Evolutionary conservation across 1,140 invertebrate genomes (phyloP).

Genomic region (Drosophila yakuba): DNA sequence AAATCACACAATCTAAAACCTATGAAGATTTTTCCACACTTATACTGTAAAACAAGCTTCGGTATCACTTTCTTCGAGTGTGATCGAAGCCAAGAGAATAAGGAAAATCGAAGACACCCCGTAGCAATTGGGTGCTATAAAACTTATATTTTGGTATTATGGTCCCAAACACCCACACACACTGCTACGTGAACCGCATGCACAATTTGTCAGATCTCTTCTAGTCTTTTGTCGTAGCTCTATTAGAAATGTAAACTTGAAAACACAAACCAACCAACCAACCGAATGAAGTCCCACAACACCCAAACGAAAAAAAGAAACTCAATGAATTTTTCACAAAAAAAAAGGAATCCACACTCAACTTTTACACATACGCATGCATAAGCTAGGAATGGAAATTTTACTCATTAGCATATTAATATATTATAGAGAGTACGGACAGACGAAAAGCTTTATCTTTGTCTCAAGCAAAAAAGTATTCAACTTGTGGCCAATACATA

Average conservation of each 20-base stretch:
- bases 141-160: slow-evolving; percentile 63
- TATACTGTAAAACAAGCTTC: too few species aligned
- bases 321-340: slow-evolving; percentile 66
- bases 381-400: slow-evolving; percentile 41
- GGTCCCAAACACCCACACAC: slow-evolving; percentile 17
- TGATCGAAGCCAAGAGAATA: not conserved
- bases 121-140: slow-evolving; percentile 44
- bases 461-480: slow-evolving; percentile 40
- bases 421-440: slow-evolving; percentile 36
- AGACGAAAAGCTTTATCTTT: slow-evolving; percentile 68
- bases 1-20: too few species aligned
- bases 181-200: slow-evolving; percentile 72
- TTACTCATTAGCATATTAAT: slow-evolving; percentile 51
- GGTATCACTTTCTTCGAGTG: not conserved
- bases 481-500: slow-evolving; percentile 32
- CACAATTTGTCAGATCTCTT: slow-evolving; percentile 70
- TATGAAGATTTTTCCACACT: too few species aligned
- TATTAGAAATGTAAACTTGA: slow-evolving; percentile 59
- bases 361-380: slow-evolving; percentile 25
- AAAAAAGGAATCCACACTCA: slow-evolving; percentile 10
- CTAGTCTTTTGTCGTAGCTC: slow-evolving; percentile 76
- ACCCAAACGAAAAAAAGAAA: slow-evolving; percentile 27
- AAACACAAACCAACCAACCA: slow-evolving; percentile 1
- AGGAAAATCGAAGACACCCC: slow-evolving; percentile 15
- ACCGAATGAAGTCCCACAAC: slow-evolving; percentile 37